Base-by-base conservation (phyloP, 92 coral and sea anemone genomes). In the Parazoanthus atlanticus region DNA sequence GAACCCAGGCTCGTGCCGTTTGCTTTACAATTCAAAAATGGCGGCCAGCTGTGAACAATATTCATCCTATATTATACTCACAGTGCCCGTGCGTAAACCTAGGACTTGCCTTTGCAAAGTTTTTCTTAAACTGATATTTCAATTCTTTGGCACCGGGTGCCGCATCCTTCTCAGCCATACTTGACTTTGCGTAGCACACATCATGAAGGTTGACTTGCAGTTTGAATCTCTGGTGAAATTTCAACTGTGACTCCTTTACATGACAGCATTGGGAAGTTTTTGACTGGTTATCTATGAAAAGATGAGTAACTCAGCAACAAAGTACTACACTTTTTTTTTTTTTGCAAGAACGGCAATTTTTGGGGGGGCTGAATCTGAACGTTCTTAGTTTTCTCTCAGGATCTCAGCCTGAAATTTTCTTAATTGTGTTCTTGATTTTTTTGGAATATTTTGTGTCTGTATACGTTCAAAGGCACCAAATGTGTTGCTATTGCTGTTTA, bases 131-230 rank as follows among this genome's bases (percentile, higher is more conserved):
- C 33, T 49, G 84, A 13, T 79, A 28, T 30, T 30, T 49, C 47
- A 80, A 0, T 31, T 52, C 34, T 80, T 56, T 33, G 16, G 23
- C 29, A 16, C 72, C 84, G 2, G 84, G 84, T 29, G 23, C 40
- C 13, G 84, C 84, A 36, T 6, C 13, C 19, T 34, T 52, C 23
- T 56, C 43, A 17, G 84, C 84, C 84, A 80, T 80, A 7, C 69
- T 56, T 52, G 84, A 80, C 47, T 25, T 80, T 6, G 58, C 56
- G 72, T 80, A 80, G 41, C 84, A 80, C 84, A 80, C 34, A 5
- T 56, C 84, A 17, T 54, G 84, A 0, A 56, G 84, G 34, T 80
- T 47, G 28, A 54, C 84, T 3, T 31, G 32, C 15, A 31, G 49
- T 16, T 80, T 80, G 43, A 80, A 80, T 23, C 84, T 25, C 16